A percentile compares a stretch with the other conserved stretches of the same genome.
Evolutionary conservation across 2,113 vertebrate genomes (phyloP).

Genomic region (Odocoileus hemionus): DNA sequence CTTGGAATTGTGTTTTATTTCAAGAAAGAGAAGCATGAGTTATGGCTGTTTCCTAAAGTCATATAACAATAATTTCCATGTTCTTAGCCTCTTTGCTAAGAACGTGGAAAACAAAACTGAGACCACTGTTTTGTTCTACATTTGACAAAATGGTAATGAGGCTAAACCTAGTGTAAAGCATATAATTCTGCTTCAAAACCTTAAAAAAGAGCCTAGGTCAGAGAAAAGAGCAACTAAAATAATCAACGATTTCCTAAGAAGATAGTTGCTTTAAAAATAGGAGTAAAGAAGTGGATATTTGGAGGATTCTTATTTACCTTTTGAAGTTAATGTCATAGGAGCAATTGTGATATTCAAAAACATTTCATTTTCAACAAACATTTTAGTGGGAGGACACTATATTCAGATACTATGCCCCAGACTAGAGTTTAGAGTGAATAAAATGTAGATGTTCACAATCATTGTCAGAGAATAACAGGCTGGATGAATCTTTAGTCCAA

Average conservation of each 20-base stretch:
- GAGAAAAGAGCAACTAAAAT: not conserved
- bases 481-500: not conserved
- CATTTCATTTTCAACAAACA: conserved; percentile 15
- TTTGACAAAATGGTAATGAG: not conserved
- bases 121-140: not conserved
- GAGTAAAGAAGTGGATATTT: not conserved
- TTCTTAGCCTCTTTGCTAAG: not conserved
- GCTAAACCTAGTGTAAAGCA: not conserved
- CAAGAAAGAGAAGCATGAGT: not conserved
- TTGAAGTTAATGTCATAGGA: not conserved
- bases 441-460: not conserved
- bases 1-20: conserved; percentile 3
- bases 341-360: not conserved
- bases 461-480: not conserved
- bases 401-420: not conserved
- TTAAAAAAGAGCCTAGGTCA: not conserved
- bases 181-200: not conserved
- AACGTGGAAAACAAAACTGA: not conserved
- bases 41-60: not conserved
- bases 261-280: conserved; percentile 19
- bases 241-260: not conserved
- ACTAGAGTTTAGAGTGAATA: not conserved
- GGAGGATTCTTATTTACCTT: not conserved
- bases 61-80: not conserved
- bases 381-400: not conserved